A percentile compares a stretch with the other conserved stretches of the same genome.
phyloP scores from a whole-genome alignment of 2,113 vertebrate species.

The Boulengeromyrus knoepffleri region DNA sequence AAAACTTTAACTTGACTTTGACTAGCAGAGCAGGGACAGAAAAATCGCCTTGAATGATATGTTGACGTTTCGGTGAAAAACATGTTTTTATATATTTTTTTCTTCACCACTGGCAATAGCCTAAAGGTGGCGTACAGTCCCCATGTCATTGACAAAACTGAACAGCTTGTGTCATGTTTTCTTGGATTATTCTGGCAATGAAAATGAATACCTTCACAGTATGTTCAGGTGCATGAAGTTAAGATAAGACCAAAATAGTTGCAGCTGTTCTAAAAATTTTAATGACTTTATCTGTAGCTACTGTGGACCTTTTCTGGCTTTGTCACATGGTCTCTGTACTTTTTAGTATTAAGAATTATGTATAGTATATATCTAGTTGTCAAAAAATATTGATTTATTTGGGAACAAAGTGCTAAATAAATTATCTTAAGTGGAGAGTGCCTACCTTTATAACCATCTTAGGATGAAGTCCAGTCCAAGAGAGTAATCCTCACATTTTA shows the following conservation, averaged over 20 bases:
- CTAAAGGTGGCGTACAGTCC: background rate
- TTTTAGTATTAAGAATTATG: background rate
- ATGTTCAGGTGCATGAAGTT: background rate
- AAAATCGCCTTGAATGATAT: background rate
- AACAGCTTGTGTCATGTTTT: background rate
- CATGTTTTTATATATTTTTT: background rate
- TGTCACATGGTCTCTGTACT: background rate
- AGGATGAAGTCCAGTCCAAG: background rate
- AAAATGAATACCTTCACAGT: background rate
- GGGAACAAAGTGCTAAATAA: background rate
- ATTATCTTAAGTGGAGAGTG: background rate
- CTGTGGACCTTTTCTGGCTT: background rate
- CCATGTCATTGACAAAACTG: background rate
- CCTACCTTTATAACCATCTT: background rate
- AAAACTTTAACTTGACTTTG: background rate
- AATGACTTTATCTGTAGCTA: background rate
- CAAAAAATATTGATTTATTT: background rate
- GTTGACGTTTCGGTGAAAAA: background rate
- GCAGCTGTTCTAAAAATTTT: background rate
- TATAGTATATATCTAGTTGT: background rate
- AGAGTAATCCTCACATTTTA: background rate
- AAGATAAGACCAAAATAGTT: background rate
- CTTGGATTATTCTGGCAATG: background rate
- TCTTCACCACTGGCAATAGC: background rate
- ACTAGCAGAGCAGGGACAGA: background rate